phyloP scores from a whole-genome alignment of 37 sponge, comb jelly and placozoan species.

The Geodia barretti region DNA sequence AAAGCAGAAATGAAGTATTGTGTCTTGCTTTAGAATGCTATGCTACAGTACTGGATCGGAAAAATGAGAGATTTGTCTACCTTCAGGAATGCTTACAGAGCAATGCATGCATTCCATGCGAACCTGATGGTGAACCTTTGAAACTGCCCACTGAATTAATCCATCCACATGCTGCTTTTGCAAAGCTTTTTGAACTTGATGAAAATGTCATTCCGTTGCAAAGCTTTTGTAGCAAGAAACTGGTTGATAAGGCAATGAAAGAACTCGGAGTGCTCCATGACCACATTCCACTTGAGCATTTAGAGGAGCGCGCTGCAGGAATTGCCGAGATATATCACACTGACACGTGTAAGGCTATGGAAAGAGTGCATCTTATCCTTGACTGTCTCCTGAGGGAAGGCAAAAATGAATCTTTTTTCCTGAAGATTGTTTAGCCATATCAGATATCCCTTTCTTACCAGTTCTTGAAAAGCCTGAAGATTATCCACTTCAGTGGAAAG shows the following conservation, averaged over 20 bases:
- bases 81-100: not conserved
- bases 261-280: constrained; percentile 29
- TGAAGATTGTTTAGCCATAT: not conserved
- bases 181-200: constrained; percentile 29
- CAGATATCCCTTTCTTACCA: constrained; percentile 60
- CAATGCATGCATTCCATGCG: constrained; percentile 52
- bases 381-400: not conserved
- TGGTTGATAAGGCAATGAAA: constrained; percentile 9
- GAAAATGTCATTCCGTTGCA: constrained; percentile 46
- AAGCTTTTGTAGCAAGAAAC: not conserved
- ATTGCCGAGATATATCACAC: not conserved
- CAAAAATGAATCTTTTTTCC: not conserved
- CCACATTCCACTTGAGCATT: constrained; percentile 7
- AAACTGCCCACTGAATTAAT: constrained; percentile 24
- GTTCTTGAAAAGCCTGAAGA: constrained; percentile 53
- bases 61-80: not conserved
- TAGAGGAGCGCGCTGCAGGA: constrained; percentile 38
- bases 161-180: constrained; percentile 19
- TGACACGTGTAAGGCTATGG: constrained; percentile 24
- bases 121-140: constrained; percentile 40
- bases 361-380: constrained; percentile 20
- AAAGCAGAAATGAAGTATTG: constrained; percentile 22
- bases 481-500: constrained; percentile 56
- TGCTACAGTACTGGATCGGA: not conserved
- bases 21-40: constrained; percentile 23